Evolutionary conservation across 2,888 invertebrate species (phyloP).

Genomic region (Eupithecia inturbata): DNA sequence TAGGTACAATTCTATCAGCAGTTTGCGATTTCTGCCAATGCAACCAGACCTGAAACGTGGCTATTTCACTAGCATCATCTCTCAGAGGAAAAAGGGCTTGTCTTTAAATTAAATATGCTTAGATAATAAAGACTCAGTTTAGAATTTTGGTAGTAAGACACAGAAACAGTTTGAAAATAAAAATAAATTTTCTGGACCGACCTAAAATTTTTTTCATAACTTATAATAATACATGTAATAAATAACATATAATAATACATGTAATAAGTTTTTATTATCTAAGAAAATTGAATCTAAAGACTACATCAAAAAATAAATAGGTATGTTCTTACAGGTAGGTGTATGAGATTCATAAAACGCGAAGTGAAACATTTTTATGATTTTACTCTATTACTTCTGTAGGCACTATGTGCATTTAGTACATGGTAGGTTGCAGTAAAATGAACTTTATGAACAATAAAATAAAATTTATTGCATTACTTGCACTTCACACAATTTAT

Average conservation of each 20-base stretch:
- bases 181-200: background rate
- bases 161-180: background rate
- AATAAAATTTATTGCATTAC: conserved; percentile 46
- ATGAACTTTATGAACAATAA: conserved; percentile 49
- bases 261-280: no score
- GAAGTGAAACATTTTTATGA: conserved; percentile 15
- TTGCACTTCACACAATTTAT: conserved; percentile 50
- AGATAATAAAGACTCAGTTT: background rate
- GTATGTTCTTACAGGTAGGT: no score
- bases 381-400: background rate
- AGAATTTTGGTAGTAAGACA: background rate
- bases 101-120: background rate
- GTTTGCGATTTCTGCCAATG: conserved; percentile 70
- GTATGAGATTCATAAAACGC: background rate
- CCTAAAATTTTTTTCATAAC: background rate
- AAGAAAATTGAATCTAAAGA: background rate
- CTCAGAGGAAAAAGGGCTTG: background rate
- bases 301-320: background rate
- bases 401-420: conserved; percentile 2
- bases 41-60: conserved; percentile 49
- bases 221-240: no score
- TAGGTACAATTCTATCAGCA: conserved; percentile 39
- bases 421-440: conserved; percentile 41
- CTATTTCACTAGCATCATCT: background rate
- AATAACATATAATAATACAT: no score